These are phyloP conservation scores for Lithophane ornitopus DNA, from an alignment of 2,888 invertebrate species.

Conservation along the genomic window DNA sequence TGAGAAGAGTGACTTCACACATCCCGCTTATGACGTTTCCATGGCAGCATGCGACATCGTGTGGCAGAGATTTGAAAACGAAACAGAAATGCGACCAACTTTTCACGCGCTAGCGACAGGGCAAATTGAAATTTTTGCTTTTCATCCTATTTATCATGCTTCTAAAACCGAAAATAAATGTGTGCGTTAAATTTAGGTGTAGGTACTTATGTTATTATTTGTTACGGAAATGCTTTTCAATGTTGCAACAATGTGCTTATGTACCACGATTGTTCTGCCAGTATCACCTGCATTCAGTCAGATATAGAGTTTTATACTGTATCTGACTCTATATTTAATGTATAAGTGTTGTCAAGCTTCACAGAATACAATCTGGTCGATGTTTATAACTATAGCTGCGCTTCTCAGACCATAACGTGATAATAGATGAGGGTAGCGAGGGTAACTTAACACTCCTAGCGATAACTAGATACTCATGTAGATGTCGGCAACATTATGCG, in stretches of 20 bases:
- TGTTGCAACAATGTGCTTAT: constrained; percentile 10
- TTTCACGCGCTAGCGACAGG: too few species aligned
- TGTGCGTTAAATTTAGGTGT: neutral
- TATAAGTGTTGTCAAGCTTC: constrained; percentile 20
- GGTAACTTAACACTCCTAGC: constrained; percentile 1
- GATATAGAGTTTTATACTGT: neutral
- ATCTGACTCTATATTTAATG: neutral
- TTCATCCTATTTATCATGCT: neutral
- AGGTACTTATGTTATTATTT: neutral
- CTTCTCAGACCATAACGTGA: neutral
- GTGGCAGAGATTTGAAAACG: too few species aligned
- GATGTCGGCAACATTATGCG: neutral
- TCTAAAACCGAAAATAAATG: neutral
- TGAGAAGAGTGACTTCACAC: too few species aligned
- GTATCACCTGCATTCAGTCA: neutral
- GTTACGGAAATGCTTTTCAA: constrained; percentile 3
- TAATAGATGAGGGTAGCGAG: neutral
- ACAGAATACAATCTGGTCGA: neutral
- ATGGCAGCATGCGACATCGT: too few species aligned
- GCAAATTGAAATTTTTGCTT: too few species aligned
- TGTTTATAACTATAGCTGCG: constrained; percentile 1
- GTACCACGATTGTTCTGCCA: neutral
- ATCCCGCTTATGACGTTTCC: too few species aligned
- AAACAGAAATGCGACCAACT: too few species aligned
- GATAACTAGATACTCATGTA: neutral